These are phyloP conservation scores for Hippocampus guttulatus DNA, from an alignment of 2,113 vertebrate genomes.

Conservation along the genomic window DNA sequence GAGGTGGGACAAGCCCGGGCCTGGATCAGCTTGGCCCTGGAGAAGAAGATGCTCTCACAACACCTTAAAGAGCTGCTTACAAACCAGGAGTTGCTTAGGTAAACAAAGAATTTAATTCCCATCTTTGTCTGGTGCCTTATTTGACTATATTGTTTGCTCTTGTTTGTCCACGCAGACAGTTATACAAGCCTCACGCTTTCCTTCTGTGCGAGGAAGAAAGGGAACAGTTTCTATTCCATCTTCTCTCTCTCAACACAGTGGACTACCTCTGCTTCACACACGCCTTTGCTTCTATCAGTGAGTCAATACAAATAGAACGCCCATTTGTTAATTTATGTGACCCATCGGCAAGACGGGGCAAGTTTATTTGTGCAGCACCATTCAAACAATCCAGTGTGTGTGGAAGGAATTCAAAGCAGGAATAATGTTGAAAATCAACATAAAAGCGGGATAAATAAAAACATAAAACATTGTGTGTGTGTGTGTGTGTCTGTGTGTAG, in stretches of 20 bases:
- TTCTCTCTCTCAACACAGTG: conserved; percentile 94
- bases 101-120: neutral
- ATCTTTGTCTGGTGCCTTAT: neutral
- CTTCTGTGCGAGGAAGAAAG: conserved; percentile 93
- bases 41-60: conserved; percentile 95
- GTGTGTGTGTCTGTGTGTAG: too few relatives aligned
- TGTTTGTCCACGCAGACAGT: conserved; percentile 75
- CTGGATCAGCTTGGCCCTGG: conserved; percentile 92
- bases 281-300: conserved; percentile 81
- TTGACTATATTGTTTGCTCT: neutral
- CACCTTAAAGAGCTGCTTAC: conserved; percentile 91
- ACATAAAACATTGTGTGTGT: too few relatives aligned
- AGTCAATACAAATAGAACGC: conserved; percentile 24
- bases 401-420: neutral
- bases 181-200: conserved; percentile 95
- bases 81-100: conserved; percentile 74
- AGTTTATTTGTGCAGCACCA: neutral
- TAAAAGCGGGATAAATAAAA: too few relatives aligned
- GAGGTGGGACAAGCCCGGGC: conserved; percentile 90
- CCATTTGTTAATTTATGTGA: neutral
- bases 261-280: conserved; percentile 98
- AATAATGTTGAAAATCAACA: neutral
- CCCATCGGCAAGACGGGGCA: neutral
- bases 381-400: neutral
- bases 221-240: conserved; percentile 95